Evolutionary conservation across 1,140 invertebrate species (phyloP).

Genomic region (Conus ventricosus): DNA sequence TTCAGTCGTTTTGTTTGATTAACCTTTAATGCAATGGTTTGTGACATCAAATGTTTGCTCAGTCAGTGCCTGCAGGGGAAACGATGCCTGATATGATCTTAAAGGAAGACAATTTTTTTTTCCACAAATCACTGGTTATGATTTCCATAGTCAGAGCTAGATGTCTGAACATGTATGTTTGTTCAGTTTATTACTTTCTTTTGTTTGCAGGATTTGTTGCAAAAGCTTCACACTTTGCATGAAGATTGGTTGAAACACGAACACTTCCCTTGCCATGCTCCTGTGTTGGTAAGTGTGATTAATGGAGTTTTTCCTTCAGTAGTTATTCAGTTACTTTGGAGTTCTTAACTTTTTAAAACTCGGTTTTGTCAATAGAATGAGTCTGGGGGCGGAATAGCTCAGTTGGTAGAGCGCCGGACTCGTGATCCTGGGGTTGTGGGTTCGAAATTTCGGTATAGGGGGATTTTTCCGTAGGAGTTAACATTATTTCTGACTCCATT

Average conservation of each 20-base stretch:
- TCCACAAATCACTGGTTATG: too few relatives aligned
- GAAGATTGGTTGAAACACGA: constrained; percentile 85
- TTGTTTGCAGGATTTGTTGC: constrained; percentile 78
- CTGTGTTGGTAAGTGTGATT: constrained; percentile 36
- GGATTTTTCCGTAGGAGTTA: too few relatives aligned
- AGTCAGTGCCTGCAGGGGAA: too few relatives aligned
- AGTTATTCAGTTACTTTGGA: background rate
- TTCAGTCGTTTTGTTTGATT: background rate
- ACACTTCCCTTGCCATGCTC: constrained; percentile 22
- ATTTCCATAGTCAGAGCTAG: too few relatives aligned
- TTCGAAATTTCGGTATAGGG: too few relatives aligned
- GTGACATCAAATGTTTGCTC: background rate
- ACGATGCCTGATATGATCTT: background rate
- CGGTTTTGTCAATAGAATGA: too few relatives aligned
- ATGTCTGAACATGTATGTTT: too few relatives aligned
- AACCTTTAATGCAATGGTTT: background rate
- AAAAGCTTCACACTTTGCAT: constrained; percentile 86
- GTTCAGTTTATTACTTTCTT: background rate
- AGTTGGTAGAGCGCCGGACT: too few relatives aligned
- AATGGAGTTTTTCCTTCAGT: background rate
- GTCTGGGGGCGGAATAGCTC: too few relatives aligned
- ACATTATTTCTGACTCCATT: too few relatives aligned
- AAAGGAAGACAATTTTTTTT: background rate
- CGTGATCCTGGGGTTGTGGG: too few relatives aligned
- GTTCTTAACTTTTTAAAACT: too few relatives aligned